Conservation (phyloP, 2,797 vertebrate genomes). For the Diplodus puntazzo region DNA sequence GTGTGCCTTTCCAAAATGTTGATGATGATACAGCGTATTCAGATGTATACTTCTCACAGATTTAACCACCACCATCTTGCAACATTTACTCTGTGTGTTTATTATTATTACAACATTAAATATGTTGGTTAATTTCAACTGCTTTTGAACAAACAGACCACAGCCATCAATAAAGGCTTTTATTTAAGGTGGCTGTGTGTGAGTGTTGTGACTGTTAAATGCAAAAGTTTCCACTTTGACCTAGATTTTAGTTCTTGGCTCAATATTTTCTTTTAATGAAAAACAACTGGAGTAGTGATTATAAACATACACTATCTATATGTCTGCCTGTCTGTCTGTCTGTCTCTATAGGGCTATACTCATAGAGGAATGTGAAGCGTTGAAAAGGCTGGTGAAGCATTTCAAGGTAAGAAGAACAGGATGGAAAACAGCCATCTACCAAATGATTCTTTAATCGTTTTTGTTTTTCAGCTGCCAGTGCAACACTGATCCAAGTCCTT, state of each 20-base stretch:
- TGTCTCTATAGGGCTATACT: conserved; percentile 82
- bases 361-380: conserved; percentile 80
- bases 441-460: conserved; percentile 11
- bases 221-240: conserved; percentile 45
- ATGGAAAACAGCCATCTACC: conserved; percentile 8
- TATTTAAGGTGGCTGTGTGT: conserved; percentile 7
- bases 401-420: conserved; percentile 86
- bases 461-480: conserved; percentile 12
- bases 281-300: conserved; percentile 27
- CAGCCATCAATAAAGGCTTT: background rate
- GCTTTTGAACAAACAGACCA: conserved; percentile 2
- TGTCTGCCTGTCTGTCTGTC: conserved; percentile 10
- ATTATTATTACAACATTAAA: background rate
- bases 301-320: background rate
- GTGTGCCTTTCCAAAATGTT: conserved; percentile 10
- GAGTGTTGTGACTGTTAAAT: conserved; percentile 5
- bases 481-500: conserved; percentile 16
- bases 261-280: conserved; percentile 26
- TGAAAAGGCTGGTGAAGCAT: conserved; percentile 80
- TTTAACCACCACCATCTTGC: background rate
- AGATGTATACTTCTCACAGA: background rate
- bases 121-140: background rate
- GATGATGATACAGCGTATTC: background rate
- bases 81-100: background rate
- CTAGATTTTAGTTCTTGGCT: conserved; percentile 46